phyloP scores from a whole-genome alignment of 2,888 invertebrate genomes.

The Myopa testacea region DNA sequence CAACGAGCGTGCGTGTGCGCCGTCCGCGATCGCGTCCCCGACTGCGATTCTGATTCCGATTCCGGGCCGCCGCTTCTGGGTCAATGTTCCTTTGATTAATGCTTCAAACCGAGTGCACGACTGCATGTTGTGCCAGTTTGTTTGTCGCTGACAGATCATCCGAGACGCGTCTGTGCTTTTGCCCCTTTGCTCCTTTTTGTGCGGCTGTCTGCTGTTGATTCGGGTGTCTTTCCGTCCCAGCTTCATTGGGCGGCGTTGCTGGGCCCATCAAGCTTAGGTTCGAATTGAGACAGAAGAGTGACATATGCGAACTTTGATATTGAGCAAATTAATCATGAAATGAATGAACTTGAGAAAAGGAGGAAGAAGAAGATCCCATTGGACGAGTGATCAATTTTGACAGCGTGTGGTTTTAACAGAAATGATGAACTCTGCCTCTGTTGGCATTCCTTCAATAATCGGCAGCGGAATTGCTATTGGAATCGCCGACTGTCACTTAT shows the following conservation, averaged over 20 bases:
- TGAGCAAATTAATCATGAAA: slow-evolving; percentile 3
- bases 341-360: background rate
- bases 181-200: background rate
- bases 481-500: no score
- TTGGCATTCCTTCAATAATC: no score
- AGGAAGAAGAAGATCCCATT: background rate
- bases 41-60: no score
- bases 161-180: background rate
- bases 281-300: background rate
- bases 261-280: no score
- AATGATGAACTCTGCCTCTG: no score
- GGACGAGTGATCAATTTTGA: background rate
- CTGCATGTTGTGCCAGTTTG: background rate
- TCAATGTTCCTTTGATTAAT: slow-evolving; percentile 16
- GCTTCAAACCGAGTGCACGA: slow-evolving; percentile 1
- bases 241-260: no score
- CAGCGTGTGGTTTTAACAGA: no score
- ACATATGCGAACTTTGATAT: background rate
- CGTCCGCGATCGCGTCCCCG: no score
- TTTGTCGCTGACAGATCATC: slow-evolving; percentile 17
- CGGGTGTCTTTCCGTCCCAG: background rate
- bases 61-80: background rate
- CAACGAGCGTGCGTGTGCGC: no score
- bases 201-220: background rate
- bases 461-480: no score